These are phyloP conservation scores for Nasua narica DNA, from an alignment of 2,797 vertebrate species.

Conservation along the genomic window DNA sequence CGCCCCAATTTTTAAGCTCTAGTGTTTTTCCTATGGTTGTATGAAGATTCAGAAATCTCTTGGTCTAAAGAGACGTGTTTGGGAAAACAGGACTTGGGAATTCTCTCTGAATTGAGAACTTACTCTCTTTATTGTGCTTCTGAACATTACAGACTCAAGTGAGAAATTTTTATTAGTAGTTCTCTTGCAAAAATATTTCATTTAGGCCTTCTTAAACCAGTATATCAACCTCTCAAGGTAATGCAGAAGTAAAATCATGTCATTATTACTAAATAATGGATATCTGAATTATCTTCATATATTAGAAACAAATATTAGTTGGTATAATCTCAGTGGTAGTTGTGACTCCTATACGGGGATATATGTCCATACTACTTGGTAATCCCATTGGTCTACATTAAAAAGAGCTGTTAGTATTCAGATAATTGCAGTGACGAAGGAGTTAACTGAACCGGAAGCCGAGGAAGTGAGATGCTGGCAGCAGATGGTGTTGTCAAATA, in stretches of 20 bases:
- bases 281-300: background rate
- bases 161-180: background rate
- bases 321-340: background rate
- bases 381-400: background rate
- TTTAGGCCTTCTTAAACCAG: background rate
- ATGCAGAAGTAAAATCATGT: background rate
- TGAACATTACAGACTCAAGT: background rate
- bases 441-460: constrained; percentile 39
- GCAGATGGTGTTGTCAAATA: constrained; percentile 74
- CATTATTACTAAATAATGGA: background rate
- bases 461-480: background rate
- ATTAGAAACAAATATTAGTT: background rate
- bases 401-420: background rate
- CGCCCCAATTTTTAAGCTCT: background rate
- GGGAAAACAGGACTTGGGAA: background rate
- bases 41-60: background rate
- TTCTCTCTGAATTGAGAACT: background rate
- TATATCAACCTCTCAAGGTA: background rate
- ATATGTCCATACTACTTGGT: background rate
- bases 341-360: background rate
- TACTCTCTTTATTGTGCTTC: background rate
- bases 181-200: background rate
- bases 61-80: background rate
- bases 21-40: background rate
- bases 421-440: background rate